A percentile compares a stretch with the other conserved stretches of the same genome.
Evolutionary conservation across 2,888 invertebrate species (phyloP).

Genomic region (Andrena hattorfiana): DNA sequence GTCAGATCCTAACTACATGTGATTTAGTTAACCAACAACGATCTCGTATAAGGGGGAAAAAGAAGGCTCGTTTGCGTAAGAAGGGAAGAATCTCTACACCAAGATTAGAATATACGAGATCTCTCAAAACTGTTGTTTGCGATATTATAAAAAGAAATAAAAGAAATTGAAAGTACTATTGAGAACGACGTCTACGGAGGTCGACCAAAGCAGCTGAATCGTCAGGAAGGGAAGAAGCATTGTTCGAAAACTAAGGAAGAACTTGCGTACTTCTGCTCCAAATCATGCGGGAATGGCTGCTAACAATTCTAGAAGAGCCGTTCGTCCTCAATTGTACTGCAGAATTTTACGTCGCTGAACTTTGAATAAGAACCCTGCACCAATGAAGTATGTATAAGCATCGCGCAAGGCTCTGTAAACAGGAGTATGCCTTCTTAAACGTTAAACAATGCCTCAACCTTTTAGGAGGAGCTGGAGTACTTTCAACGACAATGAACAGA

Average conservation of each 20-base stretch:
- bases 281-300: conserved; percentile 38
- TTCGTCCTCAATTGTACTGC: conserved; percentile 1
- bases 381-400: background rate
- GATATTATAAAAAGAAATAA: conserved; percentile 29
- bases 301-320: conserved; percentile 24
- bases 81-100: background rate
- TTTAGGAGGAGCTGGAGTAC: background rate
- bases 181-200: conserved; percentile 2
- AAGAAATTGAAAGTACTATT: conserved; percentile 16
- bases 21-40: background rate
- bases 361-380: background rate
- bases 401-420: background rate
- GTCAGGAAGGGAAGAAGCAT: conserved; percentile 20
- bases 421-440: background rate
- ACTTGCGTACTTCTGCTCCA: conserved; percentile 33
- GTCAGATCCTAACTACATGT: background rate
- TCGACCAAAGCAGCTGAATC: conserved; percentile 31
- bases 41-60: background rate
- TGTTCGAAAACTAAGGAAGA: conserved; percentile 44
- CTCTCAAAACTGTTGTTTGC: background rate
- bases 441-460: background rate
- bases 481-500: background rate
- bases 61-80: background rate
- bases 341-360: conserved; percentile 1
- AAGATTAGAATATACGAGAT: background rate